Conservation (phyloP, 1,140 invertebrate species). For the Danaus plexippus region DNA sequence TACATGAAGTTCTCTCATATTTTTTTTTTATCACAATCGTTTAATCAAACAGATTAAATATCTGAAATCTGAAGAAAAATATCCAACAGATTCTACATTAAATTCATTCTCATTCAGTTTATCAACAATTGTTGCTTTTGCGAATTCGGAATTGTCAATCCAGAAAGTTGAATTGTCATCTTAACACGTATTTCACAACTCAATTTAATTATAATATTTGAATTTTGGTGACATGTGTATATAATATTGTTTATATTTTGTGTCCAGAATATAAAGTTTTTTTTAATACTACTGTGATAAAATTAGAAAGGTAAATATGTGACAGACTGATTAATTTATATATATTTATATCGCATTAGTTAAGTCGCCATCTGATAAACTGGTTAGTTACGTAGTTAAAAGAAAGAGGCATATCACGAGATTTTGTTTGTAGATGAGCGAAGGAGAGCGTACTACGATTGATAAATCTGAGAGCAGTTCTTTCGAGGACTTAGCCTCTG, state of each 20-base stretch:
- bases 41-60: too few relatives aligned
- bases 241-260: slow-evolving; percentile 25
- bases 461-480: slow-evolving; percentile 70
- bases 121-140: background rate
- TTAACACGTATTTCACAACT: slow-evolving; percentile 11
- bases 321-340: background rate
- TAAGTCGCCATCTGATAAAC: slow-evolving; percentile 21
- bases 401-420: slow-evolving; percentile 40
- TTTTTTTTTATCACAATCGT: too few relatives aligned
- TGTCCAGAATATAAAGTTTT: slow-evolving; percentile 4
- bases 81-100: too few relatives aligned
- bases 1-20: too few relatives aligned
- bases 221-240: slow-evolving; percentile 25
- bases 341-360: slow-evolving; percentile 9
- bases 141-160: slow-evolving; percentile 21
- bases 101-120: slow-evolving; percentile 8
- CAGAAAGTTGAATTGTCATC: slow-evolving; percentile 49
- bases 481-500: slow-evolving; percentile 66
- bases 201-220: slow-evolving; percentile 14
- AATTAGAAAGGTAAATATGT: slow-evolving; percentile 19
- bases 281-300: slow-evolving; percentile 12
- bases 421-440: slow-evolving; percentile 60
- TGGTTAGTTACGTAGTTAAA: slow-evolving; percentile 51
- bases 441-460: slow-evolving; percentile 51
- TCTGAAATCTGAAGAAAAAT: too few relatives aligned